Evolutionary conservation across 2,888 invertebrate species (phyloP), one percentile per base, ranked within the genome.

Genomic region (Cecidostiba fungosa): DNA sequence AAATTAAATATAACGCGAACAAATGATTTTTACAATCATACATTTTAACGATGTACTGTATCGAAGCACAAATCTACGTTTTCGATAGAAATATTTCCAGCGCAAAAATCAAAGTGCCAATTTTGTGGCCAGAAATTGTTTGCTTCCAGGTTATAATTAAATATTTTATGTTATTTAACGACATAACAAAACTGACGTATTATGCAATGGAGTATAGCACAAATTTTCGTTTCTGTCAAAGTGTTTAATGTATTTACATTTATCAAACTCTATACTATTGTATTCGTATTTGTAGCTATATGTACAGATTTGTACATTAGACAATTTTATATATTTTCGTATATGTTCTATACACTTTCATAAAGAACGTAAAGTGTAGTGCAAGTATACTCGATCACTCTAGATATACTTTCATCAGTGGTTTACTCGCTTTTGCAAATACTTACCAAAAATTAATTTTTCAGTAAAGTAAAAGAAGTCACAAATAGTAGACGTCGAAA

Each of bases 111-210:
- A 66, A 66, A 66, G 66, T 66, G 66, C 66, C 66, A 29, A 66
- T 66, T 26, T 62, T n/a, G 29, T 66, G 66, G 66, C 66, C 66
- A 66, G 66, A 66, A 66, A 66, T 66, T 26, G n/a, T 62, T 66
- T 66, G 23, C 29, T 66, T 66, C 66, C 66, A 66, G 66, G 26
- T 29, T 26, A 59, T 59, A 4, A 59, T 59, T 43, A 43, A 10
- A 43, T 43, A 36, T 5, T n/a, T 54, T 54, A 5, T n/a, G 5
- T 59, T 59, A 59, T 59, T 59, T n/a, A 59, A 23, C n/a, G n/a
- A 59, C 54, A n/a, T n/a, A n/a, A 59, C 23, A 8, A 6, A 59
- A 23, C n/a, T n/a, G 8, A 59, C 54, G 1, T 59, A 8, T n/a
- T 6, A 59, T 8, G n/a, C 54, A n/a, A 23, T 59, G 54, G 19